Conservation (phyloP, 2,797 vertebrate genomes). For the Phylloscopus collybita region DNA sequence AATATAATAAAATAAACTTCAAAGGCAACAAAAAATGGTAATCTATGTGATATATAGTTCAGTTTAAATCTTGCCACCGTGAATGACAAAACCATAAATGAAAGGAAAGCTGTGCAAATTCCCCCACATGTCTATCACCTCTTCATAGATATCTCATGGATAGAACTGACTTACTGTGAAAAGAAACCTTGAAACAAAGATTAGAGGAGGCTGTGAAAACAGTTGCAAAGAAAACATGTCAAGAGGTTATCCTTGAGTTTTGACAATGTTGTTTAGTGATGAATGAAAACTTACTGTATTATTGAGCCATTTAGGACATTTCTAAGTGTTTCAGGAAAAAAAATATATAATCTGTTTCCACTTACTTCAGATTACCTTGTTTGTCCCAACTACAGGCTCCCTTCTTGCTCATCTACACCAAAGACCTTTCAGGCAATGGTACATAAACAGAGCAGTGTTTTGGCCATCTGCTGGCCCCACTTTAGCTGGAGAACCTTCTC, state of each 20-base stretch:
- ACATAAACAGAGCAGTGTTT: neutral
- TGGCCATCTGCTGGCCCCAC: neutral
- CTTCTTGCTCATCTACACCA: neutral
- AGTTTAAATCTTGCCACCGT: neutral
- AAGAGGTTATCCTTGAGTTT: neutral
- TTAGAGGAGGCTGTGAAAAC: neutral
- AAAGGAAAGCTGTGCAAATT: neutral
- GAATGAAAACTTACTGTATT: neutral
- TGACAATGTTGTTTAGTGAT: neutral
- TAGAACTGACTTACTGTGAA: neutral
- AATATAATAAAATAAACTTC: neutral
- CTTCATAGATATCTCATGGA: neutral
- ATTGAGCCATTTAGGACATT: neutral
- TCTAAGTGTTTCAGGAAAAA: neutral
- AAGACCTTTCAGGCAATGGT: neutral
- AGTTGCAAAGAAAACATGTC: neutral
- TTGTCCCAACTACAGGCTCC: neutral
- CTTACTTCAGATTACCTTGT: neutral
- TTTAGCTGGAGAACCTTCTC: neutral
- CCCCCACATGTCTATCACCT: neutral
- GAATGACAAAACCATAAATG: neutral
- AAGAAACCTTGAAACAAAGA: neutral
- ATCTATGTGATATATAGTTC: neutral
- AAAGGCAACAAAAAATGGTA: neutral
- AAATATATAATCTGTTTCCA: neutral